Base-by-base conservation (phyloP, 2,888 invertebrate genomes). In the Odontothrips loti region DNA sequence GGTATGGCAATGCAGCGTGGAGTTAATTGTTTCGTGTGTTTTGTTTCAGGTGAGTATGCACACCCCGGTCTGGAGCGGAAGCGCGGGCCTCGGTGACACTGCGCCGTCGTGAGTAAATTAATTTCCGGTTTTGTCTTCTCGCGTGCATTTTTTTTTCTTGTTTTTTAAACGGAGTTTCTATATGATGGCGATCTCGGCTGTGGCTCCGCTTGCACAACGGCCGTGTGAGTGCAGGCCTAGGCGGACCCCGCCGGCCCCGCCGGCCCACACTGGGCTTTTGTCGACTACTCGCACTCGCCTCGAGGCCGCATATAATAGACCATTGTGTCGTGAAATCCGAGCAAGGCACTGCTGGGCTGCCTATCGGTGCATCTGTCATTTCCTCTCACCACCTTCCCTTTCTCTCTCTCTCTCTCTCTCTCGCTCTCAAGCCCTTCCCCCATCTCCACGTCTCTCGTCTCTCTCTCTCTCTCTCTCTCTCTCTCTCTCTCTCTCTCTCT, bases 1-100 rank as follows among this genome's bases (percentile, higher is more conserved):
- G 51, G 51, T 17, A 51, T 17, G 51, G 8, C 51, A 51, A 8
- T 17, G 17, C 2, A 12, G 15, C 51, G 2, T 8, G 17, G 17
- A 43, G 34, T 43, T 27, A 75, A 75, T 75, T 75, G 27, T 75
- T 75, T 75, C 23, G n/a, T 23, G 23, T 75, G 27, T 75, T 75
- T 75, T 75, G 68, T 75, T 75, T 27, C 68, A 75, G 68, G 68
- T 75, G 27, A 75, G 68, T 68, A 23, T 23, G 10, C n/a, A n/a
- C n/a, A n/a, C n/a, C n/a, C n/a, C n/a, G n/a, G n/a, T n/a, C n/a
- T n/a, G 34, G 34, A 43, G 34, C 34, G 34, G 34, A 43, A 4
- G 34, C 34, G 34, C 2, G 34, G 6, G 6, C 3, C 34, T 43
- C 34, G 34, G 34, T 43, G 20, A 17, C 51, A 12, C 48, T 11